These are phyloP conservation scores for Drosophila cognata DNA, from an alignment of 2,888 invertebrate genomes.

Conservation along the genomic window DNA sequence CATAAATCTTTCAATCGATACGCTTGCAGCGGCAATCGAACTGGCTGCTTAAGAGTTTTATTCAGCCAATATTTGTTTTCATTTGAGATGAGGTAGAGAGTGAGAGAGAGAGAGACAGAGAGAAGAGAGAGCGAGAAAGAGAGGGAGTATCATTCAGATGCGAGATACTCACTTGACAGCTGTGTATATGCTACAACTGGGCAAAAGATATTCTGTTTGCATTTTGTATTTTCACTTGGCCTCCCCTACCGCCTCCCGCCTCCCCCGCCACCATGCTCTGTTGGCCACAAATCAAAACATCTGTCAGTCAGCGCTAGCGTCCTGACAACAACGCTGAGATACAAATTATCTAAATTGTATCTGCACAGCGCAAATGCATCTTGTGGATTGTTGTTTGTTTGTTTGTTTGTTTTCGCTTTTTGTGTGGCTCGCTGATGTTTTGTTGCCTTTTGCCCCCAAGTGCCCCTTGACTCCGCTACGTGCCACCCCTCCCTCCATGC, in stretches of 20 bases:
- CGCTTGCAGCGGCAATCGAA: constrained; percentile 70
- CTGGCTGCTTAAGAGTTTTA: constrained; percentile 74
- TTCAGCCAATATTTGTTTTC: constrained; percentile 75
- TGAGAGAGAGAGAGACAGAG: not conserved
- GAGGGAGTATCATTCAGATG: constrained; percentile 33
- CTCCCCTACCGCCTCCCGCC: not conserved
- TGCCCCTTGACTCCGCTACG: constrained; percentile 7
- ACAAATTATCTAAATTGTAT: constrained; percentile 84
- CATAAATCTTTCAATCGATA: constrained; percentile 83
- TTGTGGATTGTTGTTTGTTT: constrained; percentile 60
- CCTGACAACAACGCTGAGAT: constrained; percentile 80
- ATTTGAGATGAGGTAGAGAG: constrained; percentile 48
- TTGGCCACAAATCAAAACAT: constrained; percentile 78
- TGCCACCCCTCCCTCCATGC: not conserved
- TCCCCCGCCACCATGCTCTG: not conserved
- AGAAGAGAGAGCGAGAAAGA: not conserved
- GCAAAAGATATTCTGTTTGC: constrained; percentile 11
- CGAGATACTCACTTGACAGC: constrained; percentile 26
- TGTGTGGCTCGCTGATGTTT: constrained; percentile 25
- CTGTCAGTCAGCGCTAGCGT: constrained; percentile 78
- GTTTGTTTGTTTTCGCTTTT: constrained; percentile 40
- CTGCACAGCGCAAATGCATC: constrained; percentile 74
- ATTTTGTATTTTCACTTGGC: constrained; percentile 15
- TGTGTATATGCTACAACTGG: constrained; percentile 21
- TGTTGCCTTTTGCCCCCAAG: constrained; percentile 28